phyloP scores from a whole-genome alignment of 2,888 invertebrate species.

The Xestia ashworthii region DNA sequence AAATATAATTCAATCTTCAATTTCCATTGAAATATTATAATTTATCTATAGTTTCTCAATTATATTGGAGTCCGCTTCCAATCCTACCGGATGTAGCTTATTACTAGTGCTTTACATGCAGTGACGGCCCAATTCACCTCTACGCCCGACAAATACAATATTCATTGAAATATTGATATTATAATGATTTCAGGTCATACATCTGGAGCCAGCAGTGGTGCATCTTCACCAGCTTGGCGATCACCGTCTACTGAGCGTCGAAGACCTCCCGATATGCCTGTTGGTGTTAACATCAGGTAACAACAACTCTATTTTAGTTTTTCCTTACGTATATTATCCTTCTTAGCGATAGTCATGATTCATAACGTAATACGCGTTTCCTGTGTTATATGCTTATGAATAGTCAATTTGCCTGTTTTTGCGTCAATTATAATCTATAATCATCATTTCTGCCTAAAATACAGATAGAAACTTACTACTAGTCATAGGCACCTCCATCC shows the following conservation, averaged over 20 bases:
- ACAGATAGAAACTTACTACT: too few species aligned
- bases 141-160: neutral
- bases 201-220: constrained; percentile 91
- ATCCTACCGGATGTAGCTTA: neutral
- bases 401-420: neutral
- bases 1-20: neutral
- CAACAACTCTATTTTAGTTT: neutral
- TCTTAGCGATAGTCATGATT: neutral
- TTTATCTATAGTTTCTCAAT: neutral
- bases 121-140: neutral
- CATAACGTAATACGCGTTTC: neutral
- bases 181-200: constrained; percentile 77
- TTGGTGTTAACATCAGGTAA: constrained; percentile 87
- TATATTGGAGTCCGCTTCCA: neutral
- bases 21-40: neutral
- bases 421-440: too few species aligned
- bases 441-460: neutral
- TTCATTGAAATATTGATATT: neutral
- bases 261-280: constrained; percentile 88
- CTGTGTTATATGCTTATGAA: neutral
- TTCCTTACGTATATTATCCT: neutral
- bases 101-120: neutral
- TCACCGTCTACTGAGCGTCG: constrained; percentile 92
- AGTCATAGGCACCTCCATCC: too few species aligned
- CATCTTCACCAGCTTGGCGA: constrained; percentile 92